Evolutionary conservation across 2,113 vertebrate species (phyloP), one percentile per base, ranked within the genome.

Genomic region (Oplegnathus fasciatus): DNA sequence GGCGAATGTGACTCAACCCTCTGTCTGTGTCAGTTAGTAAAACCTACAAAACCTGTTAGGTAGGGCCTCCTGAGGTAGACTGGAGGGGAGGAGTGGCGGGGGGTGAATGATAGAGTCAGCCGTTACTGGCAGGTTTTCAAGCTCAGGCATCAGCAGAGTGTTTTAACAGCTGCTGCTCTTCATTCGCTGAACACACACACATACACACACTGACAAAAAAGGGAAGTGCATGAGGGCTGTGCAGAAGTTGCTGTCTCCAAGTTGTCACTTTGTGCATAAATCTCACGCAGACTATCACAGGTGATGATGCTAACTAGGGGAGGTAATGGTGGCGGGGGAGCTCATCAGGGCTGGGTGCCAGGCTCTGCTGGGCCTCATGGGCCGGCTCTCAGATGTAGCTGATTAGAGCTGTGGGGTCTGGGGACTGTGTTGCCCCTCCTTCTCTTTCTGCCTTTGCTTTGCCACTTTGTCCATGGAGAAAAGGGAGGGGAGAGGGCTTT

Each of bases 131-230:
- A 96, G 94, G 82, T 94, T 94, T 93, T 94, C 89, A 94, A 90
- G 81, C 83, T 84, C 93, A 94, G 92, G 90, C 94, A 93, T 93
- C 85, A 75, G 60, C 91, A 86, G 71, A 94, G 92, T 95, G 94
- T 95, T 95, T 93, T 94, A 94, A 94, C 95, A 95, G 95, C 95
- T 95, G 95, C 95, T 91, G 87, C 91, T 91, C 88, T 92, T 94
- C 92, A 93, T 84, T 88, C 55, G 13, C 55, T 78, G 17, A 75
- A 82, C 34, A 77, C 69, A 58, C 77, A 70, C 79, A 85, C 78
- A 34, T 40, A 62, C 42, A 67, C 46, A 40, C 72, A 85, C 82
- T 77, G 62, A 60, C 55, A 64, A 13, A 86, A 81, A 79, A 40
- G 76, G 87, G 89, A 89, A 87, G 91, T 89, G 61, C 17, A 34